A percentile compares a stretch with the other conserved stretches of the same genome.
Evolutionary conservation across 2,888 invertebrate species (phyloP).

Genomic region (Callosobruchus maculatus): DNA sequence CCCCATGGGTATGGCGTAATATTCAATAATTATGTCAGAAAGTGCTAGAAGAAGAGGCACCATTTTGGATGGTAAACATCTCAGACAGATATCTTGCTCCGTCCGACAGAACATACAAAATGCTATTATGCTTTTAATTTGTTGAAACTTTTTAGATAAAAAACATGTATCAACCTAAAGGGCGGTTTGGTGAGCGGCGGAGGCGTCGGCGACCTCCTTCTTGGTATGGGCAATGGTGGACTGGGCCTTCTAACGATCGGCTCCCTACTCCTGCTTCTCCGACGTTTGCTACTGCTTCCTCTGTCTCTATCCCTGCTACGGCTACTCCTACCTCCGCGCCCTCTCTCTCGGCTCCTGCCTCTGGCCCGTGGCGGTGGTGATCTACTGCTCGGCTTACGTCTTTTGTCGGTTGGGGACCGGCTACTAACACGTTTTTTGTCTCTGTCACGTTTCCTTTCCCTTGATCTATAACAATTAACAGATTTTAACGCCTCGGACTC

Average conservation of each 20-base stretch:
- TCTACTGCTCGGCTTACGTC: slow-evolving; percentile 33
- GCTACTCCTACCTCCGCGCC: slow-evolving; percentile 22
- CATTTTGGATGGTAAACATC: too few relatives aligned
- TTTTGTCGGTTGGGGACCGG: slow-evolving; percentile 48
- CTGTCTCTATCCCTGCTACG: slow-evolving; percentile 21
- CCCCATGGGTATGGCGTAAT: too few relatives aligned
- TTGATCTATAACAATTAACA: slow-evolving; percentile 1
- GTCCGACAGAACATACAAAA: too few relatives aligned
- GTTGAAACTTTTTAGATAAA: too few relatives aligned
- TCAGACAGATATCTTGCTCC: too few relatives aligned
- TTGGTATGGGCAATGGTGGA: slow-evolving; percentile 16
- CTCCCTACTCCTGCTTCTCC: slow-evolving; percentile 13
- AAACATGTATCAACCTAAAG: not conserved
- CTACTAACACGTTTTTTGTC: slow-evolving; percentile 12
- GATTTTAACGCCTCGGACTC: too few relatives aligned
- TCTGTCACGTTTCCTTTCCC: slow-evolving; percentile 4
- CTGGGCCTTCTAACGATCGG: not conserved
- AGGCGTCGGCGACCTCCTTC: slow-evolving; percentile 28
- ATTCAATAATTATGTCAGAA: too few relatives aligned
- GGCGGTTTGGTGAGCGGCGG: slow-evolving; percentile 19
- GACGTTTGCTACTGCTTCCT: slow-evolving; percentile 20
- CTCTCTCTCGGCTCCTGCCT: slow-evolving; percentile 36
- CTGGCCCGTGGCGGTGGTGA: slow-evolving; percentile 47
- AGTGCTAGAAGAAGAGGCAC: too few relatives aligned
- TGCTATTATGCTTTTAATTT: too few relatives aligned